phyloP scores from a whole-genome alignment of 92 coral and sea anemone species.

The Palythoa grandis region DNA sequence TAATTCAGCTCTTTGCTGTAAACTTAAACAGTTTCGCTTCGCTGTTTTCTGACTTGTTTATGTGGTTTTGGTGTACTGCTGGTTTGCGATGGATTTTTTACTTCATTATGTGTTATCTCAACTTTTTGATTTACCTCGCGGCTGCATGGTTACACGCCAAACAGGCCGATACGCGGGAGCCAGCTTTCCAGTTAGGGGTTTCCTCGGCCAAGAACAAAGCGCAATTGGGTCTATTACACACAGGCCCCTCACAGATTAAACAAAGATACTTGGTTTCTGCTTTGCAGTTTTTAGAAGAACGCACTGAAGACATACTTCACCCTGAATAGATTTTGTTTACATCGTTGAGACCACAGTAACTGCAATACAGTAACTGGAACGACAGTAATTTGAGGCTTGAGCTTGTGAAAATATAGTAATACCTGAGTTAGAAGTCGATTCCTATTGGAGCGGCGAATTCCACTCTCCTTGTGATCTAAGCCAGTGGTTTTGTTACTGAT shows the following conservation, averaged over 20 bases:
- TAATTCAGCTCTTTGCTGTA: slow-evolving; percentile 35
- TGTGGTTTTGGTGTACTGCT: too few relatives aligned
- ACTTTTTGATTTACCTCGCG: too few relatives aligned
- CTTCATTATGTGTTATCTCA: too few relatives aligned
- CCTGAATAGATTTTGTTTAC: neutral
- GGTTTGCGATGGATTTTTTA: too few relatives aligned
- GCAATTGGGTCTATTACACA: slow-evolving; percentile 47
- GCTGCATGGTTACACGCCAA: slow-evolving; percentile 35
- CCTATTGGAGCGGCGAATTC: too few relatives aligned
- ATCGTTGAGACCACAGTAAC: neutral
- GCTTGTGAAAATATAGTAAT: too few relatives aligned
- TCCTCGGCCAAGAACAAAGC: slow-evolving; percentile 50
- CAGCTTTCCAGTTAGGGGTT: slow-evolving; percentile 55
- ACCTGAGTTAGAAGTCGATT: too few relatives aligned
- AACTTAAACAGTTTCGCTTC: slow-evolving; percentile 36
- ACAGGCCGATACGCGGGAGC: slow-evolving; percentile 41
- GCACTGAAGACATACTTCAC: slow-evolving; percentile 44
- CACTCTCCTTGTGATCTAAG: too few relatives aligned
- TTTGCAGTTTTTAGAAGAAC: slow-evolving; percentile 53
- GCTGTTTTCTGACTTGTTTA: too few relatives aligned
- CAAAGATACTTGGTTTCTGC: slow-evolving; percentile 53
- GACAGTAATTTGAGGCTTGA: too few relatives aligned
- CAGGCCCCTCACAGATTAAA: slow-evolving; percentile 52
- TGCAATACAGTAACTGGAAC: too few relatives aligned
- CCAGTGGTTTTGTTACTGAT: too few relatives aligned